These are phyloP conservation scores for Enchytraeus crypticus DNA, from an alignment of 2,888 invertebrate species.

Conservation along the genomic window DNA sequence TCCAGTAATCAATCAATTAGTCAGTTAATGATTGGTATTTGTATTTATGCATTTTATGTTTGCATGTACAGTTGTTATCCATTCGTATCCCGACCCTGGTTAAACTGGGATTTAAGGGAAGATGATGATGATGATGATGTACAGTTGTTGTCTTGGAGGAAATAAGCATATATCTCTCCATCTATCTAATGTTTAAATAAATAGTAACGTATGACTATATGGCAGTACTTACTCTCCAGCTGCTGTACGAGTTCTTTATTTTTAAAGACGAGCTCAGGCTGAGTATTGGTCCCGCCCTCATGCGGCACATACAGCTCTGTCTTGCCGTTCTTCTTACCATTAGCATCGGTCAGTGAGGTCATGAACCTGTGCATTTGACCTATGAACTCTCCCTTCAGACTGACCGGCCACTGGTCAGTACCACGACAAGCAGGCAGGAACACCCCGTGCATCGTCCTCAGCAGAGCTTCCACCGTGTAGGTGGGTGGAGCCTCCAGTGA, in stretches of 20 bases:
- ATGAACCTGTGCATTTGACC: slow-evolving; percentile 69
- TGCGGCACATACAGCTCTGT: slow-evolving; percentile 76
- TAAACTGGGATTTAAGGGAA: no score
- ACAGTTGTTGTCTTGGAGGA: no score
- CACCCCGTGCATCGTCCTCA: slow-evolving; percentile 47
- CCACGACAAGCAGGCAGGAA: slow-evolving; percentile 61
- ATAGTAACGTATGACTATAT: no score
- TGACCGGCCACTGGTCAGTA: slow-evolving; percentile 69
- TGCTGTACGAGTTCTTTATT: slow-evolving; percentile 74
- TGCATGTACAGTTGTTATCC: no score
- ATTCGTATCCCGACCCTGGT: no score
- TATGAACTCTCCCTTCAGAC: slow-evolving; percentile 71
- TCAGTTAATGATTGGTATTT: no score
- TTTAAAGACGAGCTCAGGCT: slow-evolving; percentile 60
- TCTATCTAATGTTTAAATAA: no score
- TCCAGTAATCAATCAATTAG: no score
- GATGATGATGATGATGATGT: no score
- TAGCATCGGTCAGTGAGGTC: slow-evolving; percentile 69
- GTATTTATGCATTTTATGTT: no score
- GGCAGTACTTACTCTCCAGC: slow-evolving; percentile 62
- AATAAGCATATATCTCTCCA: no score
- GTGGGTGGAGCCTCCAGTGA: no score
- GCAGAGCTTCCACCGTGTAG: slow-evolving; percentile 44
- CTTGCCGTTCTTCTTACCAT: slow-evolving; percentile 73
- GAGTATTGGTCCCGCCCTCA: slow-evolving; percentile 61